Evolutionary conservation across 1,140 invertebrate species (phyloP).

Genomic region (Phocides pigmalion): DNA sequence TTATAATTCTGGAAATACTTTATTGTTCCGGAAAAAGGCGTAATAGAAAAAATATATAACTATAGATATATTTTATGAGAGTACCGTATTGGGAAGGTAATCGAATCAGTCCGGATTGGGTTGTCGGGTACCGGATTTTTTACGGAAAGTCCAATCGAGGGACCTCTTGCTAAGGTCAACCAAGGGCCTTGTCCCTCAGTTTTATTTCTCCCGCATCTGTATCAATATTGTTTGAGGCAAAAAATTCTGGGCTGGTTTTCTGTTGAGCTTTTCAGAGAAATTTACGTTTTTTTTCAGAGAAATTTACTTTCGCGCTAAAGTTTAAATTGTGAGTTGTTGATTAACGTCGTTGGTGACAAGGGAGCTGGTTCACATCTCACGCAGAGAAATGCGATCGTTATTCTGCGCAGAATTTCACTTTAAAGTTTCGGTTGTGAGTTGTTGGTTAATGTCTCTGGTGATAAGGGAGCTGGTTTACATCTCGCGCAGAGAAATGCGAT

Average conservation of each 20-base stretch:
- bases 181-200: slow-evolving; percentile 25
- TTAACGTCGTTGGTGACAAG: too few relatives aligned
- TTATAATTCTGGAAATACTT: too few relatives aligned
- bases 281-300: neutral
- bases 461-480: too few relatives aligned
- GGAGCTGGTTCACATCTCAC: too few relatives aligned
- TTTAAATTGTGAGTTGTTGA: too few relatives aligned
- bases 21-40: neutral
- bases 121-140: slow-evolving; percentile 6
- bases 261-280: neutral
- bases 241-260: neutral
- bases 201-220: slow-evolving; percentile 24
- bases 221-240: slow-evolving; percentile 17
- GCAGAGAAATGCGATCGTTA: too few relatives aligned
- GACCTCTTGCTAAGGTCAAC: slow-evolving; percentile 23
- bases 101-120: slow-evolving; percentile 11
- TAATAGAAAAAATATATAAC: neutral
- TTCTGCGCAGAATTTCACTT: too few relatives aligned
- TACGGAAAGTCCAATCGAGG: slow-evolving; percentile 4
- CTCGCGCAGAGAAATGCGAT: too few relatives aligned
- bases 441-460: too few relatives aligned
- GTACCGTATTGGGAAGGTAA: slow-evolving; percentile 6
- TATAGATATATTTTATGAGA: slow-evolving; percentile 4
- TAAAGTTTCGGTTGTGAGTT: too few relatives aligned
- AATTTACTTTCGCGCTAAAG: too few relatives aligned